phyloP scores from a whole-genome alignment of 2,888 invertebrate species.

The Dilophus febrilis region DNA sequence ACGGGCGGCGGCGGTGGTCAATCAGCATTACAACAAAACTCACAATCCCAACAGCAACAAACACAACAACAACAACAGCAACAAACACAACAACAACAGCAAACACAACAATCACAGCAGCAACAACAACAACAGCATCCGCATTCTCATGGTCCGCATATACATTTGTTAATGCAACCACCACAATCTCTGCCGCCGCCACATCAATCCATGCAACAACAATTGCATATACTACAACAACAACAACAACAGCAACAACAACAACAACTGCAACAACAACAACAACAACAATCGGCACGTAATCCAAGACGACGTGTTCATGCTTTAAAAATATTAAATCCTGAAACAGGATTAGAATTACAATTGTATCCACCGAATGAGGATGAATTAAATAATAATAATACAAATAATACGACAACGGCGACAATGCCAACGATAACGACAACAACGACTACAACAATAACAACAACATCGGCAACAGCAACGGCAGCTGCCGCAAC shows the following conservation, averaged over 20 bases:
- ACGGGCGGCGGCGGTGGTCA: too few relatives aligned
- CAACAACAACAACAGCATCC: background rate
- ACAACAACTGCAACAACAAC: background rate
- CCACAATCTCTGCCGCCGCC: background rate
- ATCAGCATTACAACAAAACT: too few relatives aligned
- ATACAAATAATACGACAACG: background rate
- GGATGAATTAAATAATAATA: too few relatives aligned
- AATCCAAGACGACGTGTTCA: background rate
- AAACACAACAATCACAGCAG: background rate
- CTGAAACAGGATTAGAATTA: too few relatives aligned
- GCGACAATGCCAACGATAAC: background rate
- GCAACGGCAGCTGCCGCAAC: background rate
- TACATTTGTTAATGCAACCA: background rate
- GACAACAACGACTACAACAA: background rate
- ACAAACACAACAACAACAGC: background rate
- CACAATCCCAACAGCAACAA: too few relatives aligned
- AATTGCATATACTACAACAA: background rate
- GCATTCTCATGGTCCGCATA: background rate
- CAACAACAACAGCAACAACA: background rate
- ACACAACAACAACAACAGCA: background rate
- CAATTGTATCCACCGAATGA: too few relatives aligned
- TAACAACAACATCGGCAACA: background rate
- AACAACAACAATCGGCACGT: background rate
- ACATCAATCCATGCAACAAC: background rate
- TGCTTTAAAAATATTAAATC: background rate